Evolutionary conservation across 35 echinoderm and acorn worm species (phyloP).

Genomic region (Ptychodera flava): DNA sequence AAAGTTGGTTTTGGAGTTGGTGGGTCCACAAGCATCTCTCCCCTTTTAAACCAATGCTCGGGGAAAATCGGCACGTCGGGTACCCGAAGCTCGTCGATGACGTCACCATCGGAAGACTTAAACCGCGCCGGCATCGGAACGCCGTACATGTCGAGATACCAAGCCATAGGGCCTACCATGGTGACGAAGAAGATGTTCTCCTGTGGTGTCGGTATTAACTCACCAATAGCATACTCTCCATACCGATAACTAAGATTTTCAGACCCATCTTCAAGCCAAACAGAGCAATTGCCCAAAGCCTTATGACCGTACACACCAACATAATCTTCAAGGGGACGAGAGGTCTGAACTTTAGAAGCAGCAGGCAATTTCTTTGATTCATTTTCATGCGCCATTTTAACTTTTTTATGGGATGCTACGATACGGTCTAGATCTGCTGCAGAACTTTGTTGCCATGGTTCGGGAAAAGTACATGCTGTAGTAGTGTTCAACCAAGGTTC

Average conservation of each 20-base stretch:
- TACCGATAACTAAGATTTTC: not conserved
- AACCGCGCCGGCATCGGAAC: not conserved
- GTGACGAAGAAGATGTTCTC: not conserved
- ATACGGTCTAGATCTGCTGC: not conserved
- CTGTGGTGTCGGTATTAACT: not conserved
- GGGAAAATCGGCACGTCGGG: not conserved
- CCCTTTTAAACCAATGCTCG: not conserved
- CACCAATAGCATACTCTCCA: not conserved
- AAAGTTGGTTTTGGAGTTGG: too few species aligned
- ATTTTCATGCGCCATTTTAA: not conserved
- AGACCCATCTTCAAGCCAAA: not conserved
- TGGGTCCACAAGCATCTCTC: not conserved
- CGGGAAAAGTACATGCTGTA: not conserved
- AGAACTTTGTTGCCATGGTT: not conserved
- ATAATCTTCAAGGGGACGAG: not conserved
- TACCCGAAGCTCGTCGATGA: not conserved
- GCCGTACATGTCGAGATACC: not conserved
- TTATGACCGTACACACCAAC: not conserved
- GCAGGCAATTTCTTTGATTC: not conserved
- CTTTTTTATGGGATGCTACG: not conserved
- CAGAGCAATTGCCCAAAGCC: not conserved
- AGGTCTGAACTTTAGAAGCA: not conserved
- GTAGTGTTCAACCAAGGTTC: not conserved
- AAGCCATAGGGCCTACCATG: not conserved
- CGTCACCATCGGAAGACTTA: not conserved